phyloP scores from a whole-genome alignment of 2,888 invertebrate species.

The Xestia c-nigrum region DNA sequence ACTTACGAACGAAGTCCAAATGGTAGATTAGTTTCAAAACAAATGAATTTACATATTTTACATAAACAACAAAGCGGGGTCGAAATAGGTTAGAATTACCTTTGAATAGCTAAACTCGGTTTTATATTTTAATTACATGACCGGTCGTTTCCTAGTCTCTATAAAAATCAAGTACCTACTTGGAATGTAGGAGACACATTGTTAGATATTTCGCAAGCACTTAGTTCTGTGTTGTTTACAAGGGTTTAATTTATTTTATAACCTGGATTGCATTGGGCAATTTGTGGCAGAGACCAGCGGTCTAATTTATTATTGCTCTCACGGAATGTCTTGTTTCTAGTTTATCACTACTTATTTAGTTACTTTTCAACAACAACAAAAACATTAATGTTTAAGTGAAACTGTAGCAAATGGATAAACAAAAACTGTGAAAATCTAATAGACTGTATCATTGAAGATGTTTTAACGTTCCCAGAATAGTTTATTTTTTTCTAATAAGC shows the following conservation, averaged over 20 bases:
- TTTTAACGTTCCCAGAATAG: not conserved
- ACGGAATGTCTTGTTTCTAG: not conserved
- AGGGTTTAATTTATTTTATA: conserved; percentile 24
- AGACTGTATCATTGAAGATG: not conserved
- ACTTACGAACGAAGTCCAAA: conserved; percentile 71
- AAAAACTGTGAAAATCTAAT: not conserved
- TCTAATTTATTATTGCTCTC: not conserved
- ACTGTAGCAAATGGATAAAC: not conserved
- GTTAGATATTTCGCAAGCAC: conserved; percentile 39
- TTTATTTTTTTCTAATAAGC: not conserved
- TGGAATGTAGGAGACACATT: conserved; percentile 33
- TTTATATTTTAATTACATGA: conserved; percentile 65
- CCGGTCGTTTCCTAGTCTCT: conserved; percentile 67
- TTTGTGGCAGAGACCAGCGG: not conserved
- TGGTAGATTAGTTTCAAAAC: conserved; percentile 74
- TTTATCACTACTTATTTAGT: not conserved
- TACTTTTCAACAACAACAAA: too few relatives aligned
- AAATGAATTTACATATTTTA: conserved; percentile 75
- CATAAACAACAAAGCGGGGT: conserved; percentile 75
- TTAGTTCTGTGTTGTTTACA: conserved; percentile 5
- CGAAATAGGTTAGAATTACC: conserved; percentile 79
- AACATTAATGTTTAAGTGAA: not conserved
- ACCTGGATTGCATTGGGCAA: conserved; percentile 4
- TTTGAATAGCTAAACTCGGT: conserved; percentile 77
- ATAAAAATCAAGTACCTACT: conserved; percentile 41